Base-by-base conservation (phyloP, 1,140 invertebrate species). In the Pygmarrhopalites habei region DNA sequence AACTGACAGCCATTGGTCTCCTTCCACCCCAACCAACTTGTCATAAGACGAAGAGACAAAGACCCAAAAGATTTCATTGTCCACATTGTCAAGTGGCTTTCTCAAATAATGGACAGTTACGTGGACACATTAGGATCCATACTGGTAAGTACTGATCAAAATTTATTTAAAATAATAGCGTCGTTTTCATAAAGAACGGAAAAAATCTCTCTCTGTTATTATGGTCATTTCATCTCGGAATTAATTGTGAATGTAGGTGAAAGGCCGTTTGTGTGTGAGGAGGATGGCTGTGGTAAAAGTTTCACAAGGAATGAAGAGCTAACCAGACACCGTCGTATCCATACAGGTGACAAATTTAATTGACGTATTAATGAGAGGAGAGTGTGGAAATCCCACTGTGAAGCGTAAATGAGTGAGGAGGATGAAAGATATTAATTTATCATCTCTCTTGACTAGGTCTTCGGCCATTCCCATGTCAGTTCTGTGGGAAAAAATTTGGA, bases 291-390 rank as follows among this genome's bases (percentile, higher is more conserved):
- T 72, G 87, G 86, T 0, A 94, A 94, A 75, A 86, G 86, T 0
- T 96, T 96, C 72, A 93, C 92, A 0, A 81, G 92, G 64, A 96
- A 95, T 75, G 92, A 95, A 76, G 92, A 96, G 73, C 76, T 95
- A 43, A 95, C 92, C 0, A 80, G 92, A 25, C 92, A 96, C 76
- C 88, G 89, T 69, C 80, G 90, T 58, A 96, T 95, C 55, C 92
- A 96, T 74, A 88, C 88, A 0, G 69, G 69, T 71, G 57, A 70
- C 19, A 21, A 49, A 29, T 46, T n/a, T n/a, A n/a, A n/a, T n/a
- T n/a, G n/a, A n/a, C n/a, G n/a, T 19, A 59, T 57, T 19, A 39
- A 12, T 10, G 28, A 44, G 12, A 23, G 19, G 3, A 43, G 41
- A 46, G n/a, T n/a, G n/a, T n/a, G n/a, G n/a, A n/a, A n/a, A n/a